These are phyloP conservation scores for Acanthochromis polyacanthus DNA, from an alignment of 2,113 vertebrate species.

Conservation along the genomic window DNA sequence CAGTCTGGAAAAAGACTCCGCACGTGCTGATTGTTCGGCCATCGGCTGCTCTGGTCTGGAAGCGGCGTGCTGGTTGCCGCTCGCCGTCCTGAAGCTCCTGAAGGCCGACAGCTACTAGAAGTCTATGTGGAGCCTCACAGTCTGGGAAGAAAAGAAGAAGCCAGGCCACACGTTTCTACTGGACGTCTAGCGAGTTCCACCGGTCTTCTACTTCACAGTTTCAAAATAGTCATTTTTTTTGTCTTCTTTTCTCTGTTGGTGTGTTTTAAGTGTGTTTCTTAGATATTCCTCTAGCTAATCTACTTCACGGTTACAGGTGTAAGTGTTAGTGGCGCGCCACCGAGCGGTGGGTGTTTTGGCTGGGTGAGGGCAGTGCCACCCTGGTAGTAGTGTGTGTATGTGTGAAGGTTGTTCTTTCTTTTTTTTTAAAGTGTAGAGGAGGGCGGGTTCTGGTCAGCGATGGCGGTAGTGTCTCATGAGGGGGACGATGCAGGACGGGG, in stretches of 20 bases:
- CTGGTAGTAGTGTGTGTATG: conserved; percentile 54
- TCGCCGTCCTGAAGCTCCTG: conserved; percentile 47
- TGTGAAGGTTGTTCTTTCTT: conserved; percentile 1
- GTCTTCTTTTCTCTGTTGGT: conserved; percentile 52
- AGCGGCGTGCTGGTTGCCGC: conserved; percentile 22
- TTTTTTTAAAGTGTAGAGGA: conserved; percentile 32
- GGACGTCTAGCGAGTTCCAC: conserved; percentile 56
- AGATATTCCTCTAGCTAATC: conserved; percentile 78
- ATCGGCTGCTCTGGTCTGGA: conserved; percentile 49
- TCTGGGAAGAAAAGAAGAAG: conserved; percentile 61
- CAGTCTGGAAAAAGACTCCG: conserved; percentile 34
- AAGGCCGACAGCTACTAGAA: conserved; percentile 67
- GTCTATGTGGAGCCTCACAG: conserved; percentile 64
- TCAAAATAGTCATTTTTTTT: conserved; percentile 35
- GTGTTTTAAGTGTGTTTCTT: conserved; percentile 53
- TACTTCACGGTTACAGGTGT: conserved; percentile 82
- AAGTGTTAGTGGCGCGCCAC: conserved; percentile 67
- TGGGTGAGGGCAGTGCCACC: conserved; percentile 68
- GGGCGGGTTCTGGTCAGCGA: conserved; percentile 83
- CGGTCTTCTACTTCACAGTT: conserved; percentile 36
- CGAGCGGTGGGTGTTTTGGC: conserved; percentile 58
- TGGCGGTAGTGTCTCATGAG: conserved; percentile 98
- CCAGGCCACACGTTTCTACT: conserved; percentile 44
- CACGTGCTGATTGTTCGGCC: conserved; percentile 54
- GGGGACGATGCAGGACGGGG: conserved; percentile 96